Evolutionary conservation across 2,888 invertebrate species (phyloP).

Genomic region (Cylloceria caligata): DNA sequence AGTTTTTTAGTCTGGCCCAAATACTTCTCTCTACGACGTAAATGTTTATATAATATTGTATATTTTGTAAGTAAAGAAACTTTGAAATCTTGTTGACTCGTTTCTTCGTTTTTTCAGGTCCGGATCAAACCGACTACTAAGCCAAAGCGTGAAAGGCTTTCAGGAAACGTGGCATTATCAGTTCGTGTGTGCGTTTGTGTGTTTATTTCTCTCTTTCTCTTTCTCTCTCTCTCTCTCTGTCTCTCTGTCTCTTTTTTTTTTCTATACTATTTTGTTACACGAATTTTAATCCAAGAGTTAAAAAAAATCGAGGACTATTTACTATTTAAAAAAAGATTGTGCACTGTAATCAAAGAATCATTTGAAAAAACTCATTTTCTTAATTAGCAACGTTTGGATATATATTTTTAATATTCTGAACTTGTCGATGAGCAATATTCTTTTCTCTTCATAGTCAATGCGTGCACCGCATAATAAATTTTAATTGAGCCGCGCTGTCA

Average conservation of each 20-base stretch:
- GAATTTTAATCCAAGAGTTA: slow-evolving; percentile 16
- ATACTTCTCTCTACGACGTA: slow-evolving; percentile 13
- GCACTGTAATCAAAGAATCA: background rate
- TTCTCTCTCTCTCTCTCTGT: background rate
- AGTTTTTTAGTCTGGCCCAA: slow-evolving; percentile 26
- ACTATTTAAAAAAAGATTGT: slow-evolving; percentile 2
- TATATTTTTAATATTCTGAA: background rate
- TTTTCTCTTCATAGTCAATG: background rate
- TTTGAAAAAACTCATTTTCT: background rate
- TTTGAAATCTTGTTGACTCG: slow-evolving; percentile 21
- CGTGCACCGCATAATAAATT: background rate
- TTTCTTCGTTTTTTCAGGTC: slow-evolving; percentile 78
- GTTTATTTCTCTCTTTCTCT: slow-evolving; percentile 40
- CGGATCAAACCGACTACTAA: slow-evolving; percentile 83
- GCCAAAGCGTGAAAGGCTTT: slow-evolving; percentile 39
- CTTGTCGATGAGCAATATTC: background rate
- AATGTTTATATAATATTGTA: slow-evolving; percentile 6
- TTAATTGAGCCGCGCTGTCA: background rate
- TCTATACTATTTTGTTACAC: slow-evolving; percentile 60
- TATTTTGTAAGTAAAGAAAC: background rate
- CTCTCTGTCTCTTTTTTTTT: slow-evolving; percentile 43
- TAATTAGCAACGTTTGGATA: background rate
- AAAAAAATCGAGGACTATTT: slow-evolving; percentile 15
- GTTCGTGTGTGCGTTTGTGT: slow-evolving; percentile 54
- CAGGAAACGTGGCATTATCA: slow-evolving; percentile 44